phyloP scores from a whole-genome alignment of 2,888 invertebrate species.

The Poecilus cupreus region DNA sequence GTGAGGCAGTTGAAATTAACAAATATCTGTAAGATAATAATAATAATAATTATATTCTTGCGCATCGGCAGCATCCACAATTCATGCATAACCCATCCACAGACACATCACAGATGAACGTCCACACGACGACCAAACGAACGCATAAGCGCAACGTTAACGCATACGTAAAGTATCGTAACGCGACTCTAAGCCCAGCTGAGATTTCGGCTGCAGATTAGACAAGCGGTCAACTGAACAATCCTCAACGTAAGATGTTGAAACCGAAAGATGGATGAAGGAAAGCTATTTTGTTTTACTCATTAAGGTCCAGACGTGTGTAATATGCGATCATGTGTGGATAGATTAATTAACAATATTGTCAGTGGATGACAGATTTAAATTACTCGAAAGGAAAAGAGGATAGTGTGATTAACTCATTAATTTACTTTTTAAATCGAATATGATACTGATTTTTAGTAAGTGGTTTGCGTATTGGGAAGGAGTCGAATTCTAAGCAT shows the following conservation, averaged over 20 bases:
- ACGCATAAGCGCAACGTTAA: neutral
- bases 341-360: constrained; percentile 40
- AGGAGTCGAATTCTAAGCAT: neutral
- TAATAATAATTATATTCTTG: too few species aligned
- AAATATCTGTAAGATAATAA: too few species aligned
- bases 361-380: constrained; percentile 24
- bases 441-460: neutral
- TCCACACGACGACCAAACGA: neutral
- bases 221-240: neutral
- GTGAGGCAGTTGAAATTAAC: too few species aligned
- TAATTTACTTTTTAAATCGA: too few species aligned
- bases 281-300: constrained; percentile 28
- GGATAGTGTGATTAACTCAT: too few species aligned
- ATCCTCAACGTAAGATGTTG: constrained; percentile 2
- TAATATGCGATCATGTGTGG: constrained; percentile 5
- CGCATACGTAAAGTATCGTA: neutral
- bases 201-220: constrained; percentile 18
- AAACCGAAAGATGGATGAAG: constrained; percentile 5
- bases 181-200: neutral
- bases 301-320: constrained; percentile 14
- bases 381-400: constrained; percentile 10
- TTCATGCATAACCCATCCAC: neutral
- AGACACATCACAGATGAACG: neutral
- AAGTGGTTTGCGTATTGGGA: neutral
- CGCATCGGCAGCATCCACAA: too few species aligned